Base-by-base conservation (phyloP, 2,888 invertebrate species). In the Dryobotodes eremita region DNA sequence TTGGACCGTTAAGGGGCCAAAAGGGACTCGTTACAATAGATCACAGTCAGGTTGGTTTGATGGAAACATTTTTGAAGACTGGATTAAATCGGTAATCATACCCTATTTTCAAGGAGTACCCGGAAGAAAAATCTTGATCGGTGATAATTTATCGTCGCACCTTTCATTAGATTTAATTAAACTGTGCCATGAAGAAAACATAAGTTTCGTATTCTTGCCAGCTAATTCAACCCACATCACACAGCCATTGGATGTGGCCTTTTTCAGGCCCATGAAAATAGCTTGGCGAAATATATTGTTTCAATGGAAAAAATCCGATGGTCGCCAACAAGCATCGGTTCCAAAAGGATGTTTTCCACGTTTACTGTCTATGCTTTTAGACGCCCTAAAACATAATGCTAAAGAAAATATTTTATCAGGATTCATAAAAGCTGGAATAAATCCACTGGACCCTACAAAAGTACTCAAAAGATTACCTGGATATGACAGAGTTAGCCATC, bases 21-120 rank as follows among this genome's bases (percentile, higher is more conserved):
- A 70, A 77, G 75, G 90, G 57, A 69, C 91, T 75, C 64, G 92
- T n/a, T 96, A 94, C 81, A 95, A 94, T 85, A 74, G 92, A 4
- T 88, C 91, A 7, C 83, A 89, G 75, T 90, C 89, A 65, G 95
- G 93, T 2, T 94, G 93, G 93, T 91, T 94, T 81, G 93, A 93
- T 83, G 42, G 73, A 61, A 57, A 0, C 15, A 75, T 69, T 57
- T 31, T 94, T 88, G 89, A 92, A 82, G 91, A 93, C 72, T 93
- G 91, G 92, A 62, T 83, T 46, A 79, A 61, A 68, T 87, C 75
- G 17, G 73, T 79, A 23, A 68, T 79, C 31, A 53, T 82, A 68
- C 79, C 80, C 46, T 81, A 80, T 82, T 83, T 79, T 72, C 31
- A 53, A 64, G 72, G 36, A 61, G 59, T 69, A 64, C 42, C 70